phyloP scores from a whole-genome alignment of 2,888 invertebrate species.

The Sesia bembeciformis region DNA sequence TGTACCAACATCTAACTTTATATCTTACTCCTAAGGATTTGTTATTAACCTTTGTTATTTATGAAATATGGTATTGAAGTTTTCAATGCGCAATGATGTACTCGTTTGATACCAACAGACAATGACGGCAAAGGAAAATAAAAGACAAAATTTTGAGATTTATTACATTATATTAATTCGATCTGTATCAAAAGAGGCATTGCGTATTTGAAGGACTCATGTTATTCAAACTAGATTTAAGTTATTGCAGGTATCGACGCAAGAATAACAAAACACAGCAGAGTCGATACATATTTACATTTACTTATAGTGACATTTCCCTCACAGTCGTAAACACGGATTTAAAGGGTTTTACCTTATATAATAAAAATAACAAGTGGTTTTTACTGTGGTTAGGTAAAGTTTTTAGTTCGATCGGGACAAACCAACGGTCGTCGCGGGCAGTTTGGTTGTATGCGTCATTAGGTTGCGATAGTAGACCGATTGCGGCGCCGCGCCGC shows the following conservation, averaged over 20 bases:
- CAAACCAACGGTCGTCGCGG: constrained; percentile 45
- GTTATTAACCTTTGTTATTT: too few relatives aligned
- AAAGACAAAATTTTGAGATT: too few relatives aligned
- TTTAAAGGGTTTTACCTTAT: constrained; percentile 15
- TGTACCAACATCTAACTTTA: too few relatives aligned
- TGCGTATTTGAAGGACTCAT: too few relatives aligned
- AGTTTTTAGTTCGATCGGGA: constrained; percentile 16
- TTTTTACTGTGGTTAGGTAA: constrained; percentile 12
- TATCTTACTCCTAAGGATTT: too few relatives aligned
- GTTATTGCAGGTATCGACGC: constrained; percentile 15
- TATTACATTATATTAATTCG: too few relatives aligned
- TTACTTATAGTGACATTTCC: constrained; percentile 9
- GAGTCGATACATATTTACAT: not conserved
- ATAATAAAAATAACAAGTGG: constrained; percentile 15
- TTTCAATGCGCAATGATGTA: too few relatives aligned
- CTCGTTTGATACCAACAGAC: too few relatives aligned
- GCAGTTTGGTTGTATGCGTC: constrained; percentile 38
- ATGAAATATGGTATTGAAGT: too few relatives aligned
- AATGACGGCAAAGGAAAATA: too few relatives aligned
- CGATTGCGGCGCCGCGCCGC: constrained; percentile 33
- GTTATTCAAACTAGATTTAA: too few relatives aligned
- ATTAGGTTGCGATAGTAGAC: constrained; percentile 43
- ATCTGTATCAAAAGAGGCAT: too few relatives aligned
- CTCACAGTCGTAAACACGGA: constrained; percentile 37
- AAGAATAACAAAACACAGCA: constrained; percentile 19